Percentiles rank a stretch among this genome's conserved stretches.
Conservation (phyloP, 2,888 invertebrate species). For the Hedychridium roseum region DNA sequence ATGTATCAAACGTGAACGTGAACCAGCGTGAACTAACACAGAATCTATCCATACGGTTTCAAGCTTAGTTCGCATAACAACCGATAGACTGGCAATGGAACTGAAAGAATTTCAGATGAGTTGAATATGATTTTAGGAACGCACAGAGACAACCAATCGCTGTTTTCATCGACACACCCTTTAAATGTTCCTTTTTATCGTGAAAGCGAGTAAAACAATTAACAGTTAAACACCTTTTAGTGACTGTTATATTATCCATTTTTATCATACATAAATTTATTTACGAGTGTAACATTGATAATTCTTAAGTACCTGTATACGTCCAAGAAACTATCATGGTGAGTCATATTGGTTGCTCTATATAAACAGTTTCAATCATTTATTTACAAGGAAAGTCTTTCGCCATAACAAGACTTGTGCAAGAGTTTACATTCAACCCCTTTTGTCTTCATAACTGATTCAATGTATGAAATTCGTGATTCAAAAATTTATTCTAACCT, state of each 20-base stretch:
- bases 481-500: conserved; percentile 38
- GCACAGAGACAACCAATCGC: conserved; percentile 37
- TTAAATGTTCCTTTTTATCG: conserved; percentile 57
- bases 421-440: conserved; percentile 6
- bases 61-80: too few species aligned
- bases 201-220: conserved; percentile 43
- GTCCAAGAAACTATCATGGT: conserved; percentile 34
- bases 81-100: too few species aligned
- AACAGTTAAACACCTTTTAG: conserved; percentile 25
- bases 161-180: conserved; percentile 59
- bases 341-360: too few species aligned
- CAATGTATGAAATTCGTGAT: conserved; percentile 1
- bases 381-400: conserved; percentile 6
- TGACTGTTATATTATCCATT: conserved; percentile 18
- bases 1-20: too few species aligned
- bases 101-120: too few species aligned
- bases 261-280: conserved; percentile 18
- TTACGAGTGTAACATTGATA: conserved; percentile 11
- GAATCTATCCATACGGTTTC: too few species aligned
- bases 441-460: conserved; percentile 1
- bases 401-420: conserved; percentile 7
- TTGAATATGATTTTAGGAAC: too few species aligned
- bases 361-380: not conserved
- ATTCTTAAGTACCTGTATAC: conserved; percentile 9
- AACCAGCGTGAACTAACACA: too few species aligned